Conservation (phyloP, 2,888 invertebrate genomes). For the Beris chalybata region DNA sequence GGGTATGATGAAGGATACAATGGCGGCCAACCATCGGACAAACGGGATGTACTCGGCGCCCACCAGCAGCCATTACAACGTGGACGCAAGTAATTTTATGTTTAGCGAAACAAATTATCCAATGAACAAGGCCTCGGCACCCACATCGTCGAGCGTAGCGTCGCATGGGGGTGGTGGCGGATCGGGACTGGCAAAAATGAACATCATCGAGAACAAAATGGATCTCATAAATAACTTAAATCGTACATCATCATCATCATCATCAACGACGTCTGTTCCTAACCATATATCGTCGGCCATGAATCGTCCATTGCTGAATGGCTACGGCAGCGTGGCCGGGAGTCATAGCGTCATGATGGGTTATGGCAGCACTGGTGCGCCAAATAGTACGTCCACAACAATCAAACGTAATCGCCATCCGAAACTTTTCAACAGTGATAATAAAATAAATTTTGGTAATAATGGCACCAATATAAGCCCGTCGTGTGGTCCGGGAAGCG, state of each 20-base stretch:
- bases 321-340: slow-evolving; percentile 41
- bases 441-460: slow-evolving; percentile 50
- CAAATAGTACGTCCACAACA: slow-evolving; percentile 46
- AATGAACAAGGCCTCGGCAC: slow-evolving; percentile 40
- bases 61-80: slow-evolving; percentile 53
- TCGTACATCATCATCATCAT: slow-evolving; percentile 45
- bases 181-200: slow-evolving; percentile 47
- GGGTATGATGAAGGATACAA: slow-evolving; percentile 42
- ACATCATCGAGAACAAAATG: slow-evolving; percentile 56
- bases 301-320: slow-evolving; percentile 33
- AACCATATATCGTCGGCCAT: slow-evolving; percentile 34
- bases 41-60: slow-evolving; percentile 55
- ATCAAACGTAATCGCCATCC: slow-evolving; percentile 53
- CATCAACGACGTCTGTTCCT: slow-evolving; percentile 37
- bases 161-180: slow-evolving; percentile 33
- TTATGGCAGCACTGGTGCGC: slow-evolving; percentile 29
- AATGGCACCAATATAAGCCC: slow-evolving; percentile 38
- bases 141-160: slow-evolving; percentile 28
- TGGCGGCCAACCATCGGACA: slow-evolving; percentile 39
- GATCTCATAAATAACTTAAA: slow-evolving; percentile 50
- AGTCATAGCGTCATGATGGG: slow-evolving; percentile 7
- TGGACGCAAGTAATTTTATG: slow-evolving; percentile 42
- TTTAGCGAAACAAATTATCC: slow-evolving; percentile 43
- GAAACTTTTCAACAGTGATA: slow-evolving; percentile 55
- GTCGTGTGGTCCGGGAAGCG: not conserved